Percentiles rank a stretch among this genome's conserved stretches.
These are phyloP conservation scores for Petrocephalus microphthalmus DNA, from an alignment of 2,113 vertebrate species.

Conservation along the genomic window DNA sequence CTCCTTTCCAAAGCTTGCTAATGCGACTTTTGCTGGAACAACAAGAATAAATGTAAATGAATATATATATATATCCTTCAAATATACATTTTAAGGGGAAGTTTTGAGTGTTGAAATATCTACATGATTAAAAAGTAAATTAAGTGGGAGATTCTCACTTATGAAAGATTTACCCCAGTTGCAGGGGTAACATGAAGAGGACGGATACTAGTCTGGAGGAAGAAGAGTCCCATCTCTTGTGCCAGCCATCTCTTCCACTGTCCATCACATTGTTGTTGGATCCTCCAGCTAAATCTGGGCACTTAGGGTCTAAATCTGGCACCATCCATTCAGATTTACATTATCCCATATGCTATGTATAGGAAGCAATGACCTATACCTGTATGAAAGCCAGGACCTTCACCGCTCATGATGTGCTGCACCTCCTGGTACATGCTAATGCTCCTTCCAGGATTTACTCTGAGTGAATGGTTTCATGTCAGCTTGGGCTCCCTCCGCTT, in stretches of 20 bases:
- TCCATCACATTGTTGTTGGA: not conserved
- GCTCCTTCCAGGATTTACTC: constrained; percentile 63
- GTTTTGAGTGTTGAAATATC: not conserved
- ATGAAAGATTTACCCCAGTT: constrained; percentile 71
- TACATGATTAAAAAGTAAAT: not conserved
- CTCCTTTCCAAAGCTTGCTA: not conserved
- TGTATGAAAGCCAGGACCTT: not conserved
- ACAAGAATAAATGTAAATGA: not conserved
- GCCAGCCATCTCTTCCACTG: not conserved
- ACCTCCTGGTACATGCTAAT: not conserved
- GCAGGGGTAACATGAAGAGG: constrained; percentile 69
- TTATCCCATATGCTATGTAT: not conserved
- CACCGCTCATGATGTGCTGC: not conserved
- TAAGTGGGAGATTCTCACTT: no score
- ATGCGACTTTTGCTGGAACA: not conserved
- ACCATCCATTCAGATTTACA: not conserved
- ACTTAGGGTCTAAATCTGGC: not conserved
- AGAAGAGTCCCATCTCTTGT: constrained; percentile 24
- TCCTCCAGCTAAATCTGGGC: no score
- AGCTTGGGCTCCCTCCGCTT: constrained; percentile 69
- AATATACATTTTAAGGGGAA: not conserved
- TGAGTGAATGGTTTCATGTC: constrained; percentile 73
- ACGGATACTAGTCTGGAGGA: constrained; percentile 63
- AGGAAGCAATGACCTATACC: not conserved
- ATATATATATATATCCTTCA: not conserved